Evolutionary conservation across 2,113 vertebrate genomes (phyloP).

Genomic region (Muntiacus reevesi): DNA sequence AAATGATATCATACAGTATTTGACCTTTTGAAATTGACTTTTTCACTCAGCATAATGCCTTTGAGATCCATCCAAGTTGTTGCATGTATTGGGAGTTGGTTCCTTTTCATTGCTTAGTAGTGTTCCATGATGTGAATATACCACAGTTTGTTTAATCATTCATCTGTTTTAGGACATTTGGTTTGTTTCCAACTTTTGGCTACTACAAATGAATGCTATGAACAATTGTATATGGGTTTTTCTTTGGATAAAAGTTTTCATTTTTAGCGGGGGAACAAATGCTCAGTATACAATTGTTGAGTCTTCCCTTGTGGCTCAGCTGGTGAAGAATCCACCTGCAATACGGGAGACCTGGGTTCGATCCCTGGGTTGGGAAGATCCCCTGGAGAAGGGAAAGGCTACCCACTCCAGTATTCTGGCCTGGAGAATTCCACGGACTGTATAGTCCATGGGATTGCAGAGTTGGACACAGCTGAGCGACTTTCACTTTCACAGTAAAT

Average conservation of each 20-base stretch:
- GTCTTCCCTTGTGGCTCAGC: not conserved
- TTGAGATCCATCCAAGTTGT: not conserved
- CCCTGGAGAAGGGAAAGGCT: not conserved
- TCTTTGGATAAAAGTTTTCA: not conserved
- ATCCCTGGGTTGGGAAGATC: not conserved
- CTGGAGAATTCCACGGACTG: not conserved
- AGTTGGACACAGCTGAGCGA: rapidly evolving
- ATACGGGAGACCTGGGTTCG: not conserved
- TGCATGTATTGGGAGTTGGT: not conserved
- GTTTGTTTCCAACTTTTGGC: not conserved
- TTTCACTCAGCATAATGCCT: not conserved
- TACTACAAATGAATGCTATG: not conserved
- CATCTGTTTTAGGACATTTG: not conserved
- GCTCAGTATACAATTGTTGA: not conserved
- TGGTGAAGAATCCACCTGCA: not conserved
- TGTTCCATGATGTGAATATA: not conserved
- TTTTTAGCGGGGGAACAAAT: not conserved
- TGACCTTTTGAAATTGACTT: not conserved
- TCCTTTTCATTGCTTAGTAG: not conserved
- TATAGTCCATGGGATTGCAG: not conserved
- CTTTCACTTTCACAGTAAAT: not conserved
- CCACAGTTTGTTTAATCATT: not conserved
- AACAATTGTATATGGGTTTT: not conserved
- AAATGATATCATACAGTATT: not conserved
- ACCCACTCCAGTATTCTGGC: not conserved